These are phyloP conservation scores for Rhincodon typus DNA, from an alignment of 2,797 vertebrate species.

Conservation along the genomic window DNA sequence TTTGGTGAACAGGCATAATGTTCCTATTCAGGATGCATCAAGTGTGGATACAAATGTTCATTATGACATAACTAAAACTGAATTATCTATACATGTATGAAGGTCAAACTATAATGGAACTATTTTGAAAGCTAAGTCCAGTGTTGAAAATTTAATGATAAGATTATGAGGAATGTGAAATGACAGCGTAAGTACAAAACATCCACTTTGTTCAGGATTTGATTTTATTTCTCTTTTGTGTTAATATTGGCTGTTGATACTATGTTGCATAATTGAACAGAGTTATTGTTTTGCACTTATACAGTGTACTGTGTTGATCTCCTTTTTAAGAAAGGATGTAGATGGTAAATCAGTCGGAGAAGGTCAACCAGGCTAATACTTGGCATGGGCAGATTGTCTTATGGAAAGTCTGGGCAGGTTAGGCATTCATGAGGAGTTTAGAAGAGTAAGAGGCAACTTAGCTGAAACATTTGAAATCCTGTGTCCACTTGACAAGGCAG, in stretches of 20 bases:
- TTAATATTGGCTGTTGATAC: too few relatives aligned
- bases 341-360: too few relatives aligned
- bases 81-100: not conserved
- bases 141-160: constrained; percentile 23
- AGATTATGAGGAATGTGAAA: not conserved
- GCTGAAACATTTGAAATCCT: too few relatives aligned
- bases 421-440: too few relatives aligned
- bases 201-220: not conserved
- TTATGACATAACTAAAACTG: not conserved
- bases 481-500: too few relatives aligned
- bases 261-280: not conserved
- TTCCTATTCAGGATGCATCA: not conserved
- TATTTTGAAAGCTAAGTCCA: not conserved
- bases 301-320: too few relatives aligned
- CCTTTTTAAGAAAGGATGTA: too few relatives aligned
- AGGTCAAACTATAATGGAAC: not conserved
- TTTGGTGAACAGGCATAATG: not conserved
- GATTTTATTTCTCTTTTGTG: not conserved
- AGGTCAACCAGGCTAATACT: too few relatives aligned
- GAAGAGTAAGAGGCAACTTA: too few relatives aligned
- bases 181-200: not conserved
- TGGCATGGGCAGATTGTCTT: too few relatives aligned
- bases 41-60: not conserved
- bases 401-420: too few relatives aligned
- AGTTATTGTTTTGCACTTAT: not conserved